phyloP scores from a whole-genome alignment of 2,797 vertebrate species.

The Gambelia wislizenii region DNA sequence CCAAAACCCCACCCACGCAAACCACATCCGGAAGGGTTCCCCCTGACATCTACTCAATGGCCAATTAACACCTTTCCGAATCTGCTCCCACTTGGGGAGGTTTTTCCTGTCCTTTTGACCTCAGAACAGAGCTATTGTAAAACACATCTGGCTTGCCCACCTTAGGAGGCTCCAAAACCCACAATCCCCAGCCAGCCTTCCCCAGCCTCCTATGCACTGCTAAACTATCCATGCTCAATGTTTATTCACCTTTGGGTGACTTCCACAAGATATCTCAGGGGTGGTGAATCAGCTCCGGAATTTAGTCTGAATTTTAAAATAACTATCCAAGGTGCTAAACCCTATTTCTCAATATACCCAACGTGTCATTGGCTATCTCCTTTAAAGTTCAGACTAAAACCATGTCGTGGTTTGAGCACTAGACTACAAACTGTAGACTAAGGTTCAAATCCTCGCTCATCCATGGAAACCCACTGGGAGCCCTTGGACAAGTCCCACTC shows the following conservation, averaged over 20 bases:
- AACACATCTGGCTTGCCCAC: neutral
- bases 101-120: neutral
- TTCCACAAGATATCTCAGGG: neutral
- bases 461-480: too few species aligned
- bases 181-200: neutral
- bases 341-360: too few species aligned
- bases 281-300: too few species aligned
- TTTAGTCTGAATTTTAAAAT: too few species aligned
- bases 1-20: constrained; percentile 50
- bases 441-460: too few species aligned
- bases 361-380: too few species aligned
- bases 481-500: too few species aligned
- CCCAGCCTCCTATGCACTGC: neutral
- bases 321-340: too few species aligned
- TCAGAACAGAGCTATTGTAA: too few species aligned
- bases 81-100: neutral
- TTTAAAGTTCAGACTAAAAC: too few species aligned
- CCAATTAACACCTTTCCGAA: constrained; percentile 61
- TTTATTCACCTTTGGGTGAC: neutral
- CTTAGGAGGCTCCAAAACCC: neutral
- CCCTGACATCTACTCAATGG: constrained; percentile 23
- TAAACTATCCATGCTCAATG: neutral
- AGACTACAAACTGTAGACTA: too few species aligned
- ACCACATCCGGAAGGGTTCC: constrained; percentile 58
- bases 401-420: too few species aligned